Conservation (phyloP, 2,888 invertebrate genomes). For the Parelbella ahira region DNA sequence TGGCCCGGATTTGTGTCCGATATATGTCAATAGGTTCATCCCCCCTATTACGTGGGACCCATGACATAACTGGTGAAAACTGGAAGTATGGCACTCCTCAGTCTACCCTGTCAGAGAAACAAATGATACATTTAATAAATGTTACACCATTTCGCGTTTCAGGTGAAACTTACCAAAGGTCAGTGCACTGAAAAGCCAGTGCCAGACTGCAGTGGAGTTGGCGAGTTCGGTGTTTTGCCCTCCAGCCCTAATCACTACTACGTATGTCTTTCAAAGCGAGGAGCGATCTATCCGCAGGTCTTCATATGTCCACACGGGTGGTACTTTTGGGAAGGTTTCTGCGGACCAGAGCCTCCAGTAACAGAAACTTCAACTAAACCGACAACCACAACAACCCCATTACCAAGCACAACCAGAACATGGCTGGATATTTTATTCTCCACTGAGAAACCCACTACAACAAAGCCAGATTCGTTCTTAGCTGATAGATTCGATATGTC, state of each 20-base stretch:
- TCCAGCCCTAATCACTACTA: constrained; percentile 64
- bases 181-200: constrained; percentile 57
- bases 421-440: constrained; percentile 54
- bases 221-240: constrained; percentile 51
- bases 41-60: no score
- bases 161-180: constrained; percentile 55
- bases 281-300: constrained; percentile 54
- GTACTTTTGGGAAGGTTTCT: constrained; percentile 61
- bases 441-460: constrained; percentile 53
- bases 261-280: constrained; percentile 54
- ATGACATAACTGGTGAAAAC: no score
- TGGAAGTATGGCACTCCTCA: no score
- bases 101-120: no score
- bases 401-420: constrained; percentile 29
- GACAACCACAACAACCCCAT: constrained; percentile 18
- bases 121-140: no score
- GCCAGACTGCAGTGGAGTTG: constrained; percentile 52
- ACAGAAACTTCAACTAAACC: neutral
- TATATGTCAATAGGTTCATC: no score
- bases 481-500: constrained; percentile 65
- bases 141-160: no score
- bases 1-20: no score
- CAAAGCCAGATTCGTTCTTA: constrained; percentile 61
- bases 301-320: constrained; percentile 72
- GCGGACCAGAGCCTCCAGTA: constrained; percentile 48